Evolutionary conservation across 35 echinoderm and acorn worm species (phyloP).

Genomic region (Strongylocentrotus purpuratus): DNA sequence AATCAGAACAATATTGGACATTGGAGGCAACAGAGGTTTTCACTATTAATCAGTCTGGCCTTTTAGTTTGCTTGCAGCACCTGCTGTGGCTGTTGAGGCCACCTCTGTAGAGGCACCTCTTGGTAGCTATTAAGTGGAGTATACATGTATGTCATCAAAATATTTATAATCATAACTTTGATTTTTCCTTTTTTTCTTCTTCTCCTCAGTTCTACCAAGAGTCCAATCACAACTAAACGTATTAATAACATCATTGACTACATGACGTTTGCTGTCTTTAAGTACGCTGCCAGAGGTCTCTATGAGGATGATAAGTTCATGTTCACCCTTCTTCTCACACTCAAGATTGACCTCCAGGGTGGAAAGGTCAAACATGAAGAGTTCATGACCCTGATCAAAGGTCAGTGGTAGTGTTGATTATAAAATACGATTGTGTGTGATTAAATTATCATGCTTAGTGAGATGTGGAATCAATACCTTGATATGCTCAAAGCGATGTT

Average conservation of each 20-base stretch:
- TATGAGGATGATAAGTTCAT: constrained; percentile 93
- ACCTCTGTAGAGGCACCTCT: too few species aligned
- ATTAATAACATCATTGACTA: constrained; percentile 95
- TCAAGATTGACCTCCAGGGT: constrained; percentile 89
- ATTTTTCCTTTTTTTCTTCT: not conserved
- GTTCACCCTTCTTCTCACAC: constrained; percentile 84
- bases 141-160: too few species aligned
- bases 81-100: too few species aligned
- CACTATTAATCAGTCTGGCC: too few species aligned
- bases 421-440: not conserved
- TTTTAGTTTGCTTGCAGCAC: too few species aligned
- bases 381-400: constrained; percentile 94
- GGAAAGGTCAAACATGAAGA: constrained; percentile 94
- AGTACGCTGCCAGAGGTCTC: constrained; percentile 88
- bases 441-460: not conserved
- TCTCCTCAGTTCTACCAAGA: constrained; percentile 81
- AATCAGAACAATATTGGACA: too few species aligned
- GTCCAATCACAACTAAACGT: constrained; percentile 92
- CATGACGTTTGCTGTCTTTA: constrained; percentile 92
- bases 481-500: too few species aligned
- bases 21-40: too few species aligned
- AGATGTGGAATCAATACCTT: not conserved
- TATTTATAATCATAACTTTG: not conserved
- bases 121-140: too few species aligned
- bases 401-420: constrained; percentile 38